phyloP scores from a whole-genome alignment of 2,113 vertebrate species.

The Pristiophorus japonicus region DNA sequence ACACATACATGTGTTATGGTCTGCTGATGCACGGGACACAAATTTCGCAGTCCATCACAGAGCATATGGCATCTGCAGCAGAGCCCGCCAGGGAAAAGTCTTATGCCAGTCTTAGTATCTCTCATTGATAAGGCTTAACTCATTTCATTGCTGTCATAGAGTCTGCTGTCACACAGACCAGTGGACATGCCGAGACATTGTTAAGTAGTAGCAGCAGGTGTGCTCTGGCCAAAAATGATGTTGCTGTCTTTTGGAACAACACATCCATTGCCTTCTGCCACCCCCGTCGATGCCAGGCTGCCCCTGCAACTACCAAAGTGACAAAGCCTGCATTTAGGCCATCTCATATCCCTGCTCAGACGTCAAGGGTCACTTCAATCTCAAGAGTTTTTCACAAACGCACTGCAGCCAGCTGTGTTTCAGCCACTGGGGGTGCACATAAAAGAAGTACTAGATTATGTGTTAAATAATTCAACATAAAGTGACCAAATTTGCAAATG shows the following conservation, averaged over 20 bases:
- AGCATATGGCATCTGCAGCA: not conserved
- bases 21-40: not conserved
- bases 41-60: not conserved
- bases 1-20: not conserved
- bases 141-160: not conserved
- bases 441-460: not conserved
- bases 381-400: too few species aligned
- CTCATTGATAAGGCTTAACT: not conserved
- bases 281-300: not conserved
- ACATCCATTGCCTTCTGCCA: not conserved
- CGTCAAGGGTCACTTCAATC: not conserved
- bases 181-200: not conserved
- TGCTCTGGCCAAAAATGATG: not conserved
- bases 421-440: not conserved
- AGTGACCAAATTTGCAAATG: not conserved
- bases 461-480: not conserved
- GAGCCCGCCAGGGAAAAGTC: not conserved
- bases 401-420: too few species aligned
- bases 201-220: not conserved
- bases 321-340: not conserved
- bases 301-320: not conserved
- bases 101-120: not conserved
- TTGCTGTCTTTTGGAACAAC: not conserved
- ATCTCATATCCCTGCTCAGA: not conserved
- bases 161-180: not conserved